Evolutionary conservation across 2,113 vertebrate species (phyloP).

Genomic region (Bubo scandiacus): DNA sequence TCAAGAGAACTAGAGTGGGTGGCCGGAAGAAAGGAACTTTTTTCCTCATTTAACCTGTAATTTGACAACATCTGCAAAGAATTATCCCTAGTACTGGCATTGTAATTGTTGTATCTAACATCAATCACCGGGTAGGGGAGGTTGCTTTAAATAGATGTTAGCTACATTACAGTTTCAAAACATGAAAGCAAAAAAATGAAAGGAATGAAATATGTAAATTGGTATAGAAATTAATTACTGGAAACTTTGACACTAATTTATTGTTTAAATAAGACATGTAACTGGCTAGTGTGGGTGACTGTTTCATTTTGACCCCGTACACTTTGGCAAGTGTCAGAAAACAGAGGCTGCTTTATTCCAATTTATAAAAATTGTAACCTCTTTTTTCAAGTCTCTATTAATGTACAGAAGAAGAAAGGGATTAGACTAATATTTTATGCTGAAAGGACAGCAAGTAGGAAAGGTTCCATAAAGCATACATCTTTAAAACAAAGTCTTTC

Average conservation of each 20-base stretch:
- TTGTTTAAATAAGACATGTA: constrained; percentile 25
- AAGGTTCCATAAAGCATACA: neutral
- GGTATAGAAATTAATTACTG: constrained; percentile 62
- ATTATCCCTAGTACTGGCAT: constrained; percentile 85
- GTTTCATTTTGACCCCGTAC: neutral
- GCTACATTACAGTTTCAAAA: constrained; percentile 76
- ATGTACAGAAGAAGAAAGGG: constrained; percentile 18
- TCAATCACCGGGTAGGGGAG: constrained; percentile 81
- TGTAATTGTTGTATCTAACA: constrained; percentile 91
- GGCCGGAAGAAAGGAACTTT: constrained; percentile 80
- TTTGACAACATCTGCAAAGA: constrained; percentile 93
- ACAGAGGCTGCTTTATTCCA: constrained; percentile 14
- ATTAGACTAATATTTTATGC: constrained; percentile 30
- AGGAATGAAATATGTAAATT: constrained; percentile 62
- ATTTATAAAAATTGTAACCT: constrained; percentile 33
- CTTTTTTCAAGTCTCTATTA: constrained; percentile 4
- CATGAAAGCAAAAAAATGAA: constrained; percentile 70
- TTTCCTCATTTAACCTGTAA: constrained; percentile 82
- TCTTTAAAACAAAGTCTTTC: constrained; percentile 42
- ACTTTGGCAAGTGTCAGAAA: constrained; percentile 45
- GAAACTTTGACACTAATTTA: constrained; percentile 50
- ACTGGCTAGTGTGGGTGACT: neutral
- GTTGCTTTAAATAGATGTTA: constrained; percentile 86
- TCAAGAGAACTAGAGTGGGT: constrained; percentile 85
- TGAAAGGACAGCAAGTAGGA: constrained; percentile 28